Conservation (phyloP, 1,140 invertebrate genomes). For the Liolophura sinensis region DNA sequence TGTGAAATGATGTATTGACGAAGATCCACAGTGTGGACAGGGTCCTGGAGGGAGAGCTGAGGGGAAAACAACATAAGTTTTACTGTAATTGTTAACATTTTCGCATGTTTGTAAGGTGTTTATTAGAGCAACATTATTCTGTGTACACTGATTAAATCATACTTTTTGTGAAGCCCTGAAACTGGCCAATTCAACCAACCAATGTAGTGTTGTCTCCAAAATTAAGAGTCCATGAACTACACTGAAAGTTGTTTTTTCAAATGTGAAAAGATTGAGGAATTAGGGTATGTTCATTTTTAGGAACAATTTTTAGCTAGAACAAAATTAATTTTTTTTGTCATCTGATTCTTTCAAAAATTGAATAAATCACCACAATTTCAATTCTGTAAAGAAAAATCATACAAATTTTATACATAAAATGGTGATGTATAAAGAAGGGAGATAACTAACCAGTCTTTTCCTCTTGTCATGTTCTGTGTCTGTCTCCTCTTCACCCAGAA, state of each 20-base stretch:
- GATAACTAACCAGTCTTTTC: conserved; percentile 40
- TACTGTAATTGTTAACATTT: too few species aligned
- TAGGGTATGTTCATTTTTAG: conserved; percentile 1
- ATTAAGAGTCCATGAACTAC: too few species aligned
- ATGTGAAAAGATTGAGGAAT: too few species aligned
- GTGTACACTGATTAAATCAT: too few species aligned
- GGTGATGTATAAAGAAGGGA: conserved; percentile 1
- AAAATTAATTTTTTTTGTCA: background rate
- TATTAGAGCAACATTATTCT: too few species aligned
- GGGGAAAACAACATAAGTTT: too few species aligned
- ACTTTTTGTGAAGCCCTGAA: too few species aligned
- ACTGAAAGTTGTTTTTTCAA: too few species aligned
- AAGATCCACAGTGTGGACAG: conserved; percentile 72
- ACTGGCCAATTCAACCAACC: too few species aligned
- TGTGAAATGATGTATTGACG: conserved; percentile 72
- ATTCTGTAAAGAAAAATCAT: background rate
- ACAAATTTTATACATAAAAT: background rate
- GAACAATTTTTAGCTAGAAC: background rate
- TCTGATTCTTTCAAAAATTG: background rate
- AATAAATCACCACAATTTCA: too few species aligned
- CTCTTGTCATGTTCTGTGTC: conserved; percentile 54
- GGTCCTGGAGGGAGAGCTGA: conserved; percentile 68
- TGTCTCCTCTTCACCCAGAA: conserved; percentile 34
- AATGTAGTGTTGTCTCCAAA: too few species aligned
- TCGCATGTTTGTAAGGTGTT: too few species aligned